Evolutionary conservation across 2,797 vertebrate genomes (phyloP).

Genomic region (Syngnathus acus): DNA sequence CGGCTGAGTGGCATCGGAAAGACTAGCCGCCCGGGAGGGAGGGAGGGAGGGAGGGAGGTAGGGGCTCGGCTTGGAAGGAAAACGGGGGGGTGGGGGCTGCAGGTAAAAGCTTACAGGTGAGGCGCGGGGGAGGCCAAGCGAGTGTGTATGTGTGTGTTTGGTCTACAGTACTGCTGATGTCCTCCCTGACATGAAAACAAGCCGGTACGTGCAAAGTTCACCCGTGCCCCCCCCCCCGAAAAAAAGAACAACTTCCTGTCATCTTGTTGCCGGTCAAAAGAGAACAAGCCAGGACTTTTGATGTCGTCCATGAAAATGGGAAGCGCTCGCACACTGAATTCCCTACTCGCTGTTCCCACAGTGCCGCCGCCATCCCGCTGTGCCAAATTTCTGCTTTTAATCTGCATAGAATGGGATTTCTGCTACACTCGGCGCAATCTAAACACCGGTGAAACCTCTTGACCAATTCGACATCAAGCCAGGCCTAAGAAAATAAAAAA

Average conservation of each 20-base stretch:
- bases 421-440: constrained; percentile 62
- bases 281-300: too few species aligned
- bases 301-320: too few species aligned
- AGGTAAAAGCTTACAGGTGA: constrained; percentile 48
- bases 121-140: not conserved
- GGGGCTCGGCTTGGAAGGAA: constrained; percentile 6
- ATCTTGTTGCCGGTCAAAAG: not conserved
- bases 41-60: too few species aligned
- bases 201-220: not conserved
- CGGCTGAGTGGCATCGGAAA: constrained; percentile 74
- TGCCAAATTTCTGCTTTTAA: constrained; percentile 40
- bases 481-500: too few species aligned
- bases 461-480: too few species aligned
- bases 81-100: constrained; percentile 14
- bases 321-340: too few species aligned
- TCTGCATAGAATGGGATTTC: constrained; percentile 50
- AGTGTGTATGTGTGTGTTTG: not conserved
- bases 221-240: too few species aligned
- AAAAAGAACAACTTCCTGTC: too few species aligned
- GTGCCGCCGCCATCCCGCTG: not conserved
- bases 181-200: too few species aligned
- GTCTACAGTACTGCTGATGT: not conserved
- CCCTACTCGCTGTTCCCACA: too few species aligned
- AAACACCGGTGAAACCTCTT: constrained; percentile 33
- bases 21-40: constrained; percentile 29